Conservation (phyloP, 2,888 invertebrate species). For the Alloscopus bannaensis region DNA sequence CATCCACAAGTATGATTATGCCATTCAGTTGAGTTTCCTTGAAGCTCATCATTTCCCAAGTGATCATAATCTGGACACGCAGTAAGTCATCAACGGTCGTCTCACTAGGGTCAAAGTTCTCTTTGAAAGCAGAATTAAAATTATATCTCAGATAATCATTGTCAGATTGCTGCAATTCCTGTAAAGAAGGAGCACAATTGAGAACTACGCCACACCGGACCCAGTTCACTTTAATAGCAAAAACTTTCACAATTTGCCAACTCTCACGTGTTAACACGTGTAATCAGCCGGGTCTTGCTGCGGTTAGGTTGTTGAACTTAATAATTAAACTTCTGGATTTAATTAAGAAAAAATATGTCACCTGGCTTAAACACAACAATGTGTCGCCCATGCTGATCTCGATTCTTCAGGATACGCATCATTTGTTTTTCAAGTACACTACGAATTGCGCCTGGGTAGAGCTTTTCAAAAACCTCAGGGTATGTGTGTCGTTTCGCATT, state of each 20-base stretch:
- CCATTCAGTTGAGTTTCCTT: slow-evolving; percentile 60
- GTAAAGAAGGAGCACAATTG: too few relatives aligned
- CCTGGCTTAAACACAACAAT: slow-evolving; percentile 41
- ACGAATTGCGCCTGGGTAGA: slow-evolving; percentile 48
- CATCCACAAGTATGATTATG: slow-evolving; percentile 49
- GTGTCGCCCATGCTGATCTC: slow-evolving; percentile 44
- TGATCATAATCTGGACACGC: slow-evolving; percentile 39
- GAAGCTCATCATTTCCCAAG: slow-evolving; percentile 59
- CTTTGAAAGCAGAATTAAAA: slow-evolving; percentile 24
- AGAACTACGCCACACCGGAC: too few relatives aligned
- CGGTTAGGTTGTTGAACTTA: too few relatives aligned
- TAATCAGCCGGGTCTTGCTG: too few relatives aligned
- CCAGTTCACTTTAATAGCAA: too few relatives aligned
- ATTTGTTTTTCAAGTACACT: slow-evolving; percentile 30
- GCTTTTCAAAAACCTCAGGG: slow-evolving; percentile 48
- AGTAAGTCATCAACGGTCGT: slow-evolving; percentile 42
- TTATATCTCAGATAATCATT: too few relatives aligned
- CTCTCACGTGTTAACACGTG: too few relatives aligned
- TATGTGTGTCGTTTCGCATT: slow-evolving; percentile 38
- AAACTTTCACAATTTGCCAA: too few relatives aligned
- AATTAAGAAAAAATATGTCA: slow-evolving; percentile 26
- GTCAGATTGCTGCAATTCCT: too few relatives aligned
- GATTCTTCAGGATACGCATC: slow-evolving; percentile 40
- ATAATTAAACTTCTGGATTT: too few relatives aligned
- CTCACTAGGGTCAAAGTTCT: slow-evolving; percentile 32